Percentiles rank a stretch among this genome's conserved stretches.
These are phyloP conservation scores for Ammospiza caudacuta DNA, from an alignment of 2,113 vertebrate genomes.

Conservation along the genomic window DNA sequence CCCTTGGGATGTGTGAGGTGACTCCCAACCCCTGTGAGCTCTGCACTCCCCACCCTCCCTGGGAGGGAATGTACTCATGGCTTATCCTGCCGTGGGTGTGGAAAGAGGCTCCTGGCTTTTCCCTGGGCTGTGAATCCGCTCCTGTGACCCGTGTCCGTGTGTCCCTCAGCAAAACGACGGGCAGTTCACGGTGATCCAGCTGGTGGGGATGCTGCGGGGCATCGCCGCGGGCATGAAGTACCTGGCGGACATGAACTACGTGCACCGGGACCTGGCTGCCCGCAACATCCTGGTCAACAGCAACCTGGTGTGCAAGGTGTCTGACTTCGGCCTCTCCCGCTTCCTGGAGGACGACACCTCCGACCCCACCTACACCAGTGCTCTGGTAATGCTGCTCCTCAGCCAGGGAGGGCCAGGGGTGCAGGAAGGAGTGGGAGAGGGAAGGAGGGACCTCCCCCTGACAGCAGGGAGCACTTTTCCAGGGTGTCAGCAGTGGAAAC, in stretches of 20 bases:
- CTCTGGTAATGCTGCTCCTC: slow-evolving; percentile 80
- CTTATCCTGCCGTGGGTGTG: neutral
- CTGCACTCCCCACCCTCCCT: neutral
- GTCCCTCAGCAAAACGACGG: slow-evolving; percentile 90
- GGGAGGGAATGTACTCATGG: rapidly evolving
- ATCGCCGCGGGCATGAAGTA: slow-evolving; percentile 96
- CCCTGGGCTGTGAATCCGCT: neutral
- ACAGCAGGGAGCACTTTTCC: rapidly evolving
- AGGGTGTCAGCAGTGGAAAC: neutral
- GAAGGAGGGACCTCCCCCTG: too few relatives aligned
- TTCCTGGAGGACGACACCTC: slow-evolving; percentile 96
- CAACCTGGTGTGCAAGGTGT: slow-evolving; percentile 97
- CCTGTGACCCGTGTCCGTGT: neutral
- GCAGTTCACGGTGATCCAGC: slow-evolving; percentile 96
- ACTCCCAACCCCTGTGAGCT: neutral
- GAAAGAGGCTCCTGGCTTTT: neutral
- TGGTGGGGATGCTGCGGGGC: slow-evolving; percentile 95
- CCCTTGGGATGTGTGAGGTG: neutral
- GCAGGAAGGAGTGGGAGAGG: neutral
- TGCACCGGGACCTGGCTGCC: slow-evolving; percentile 92
- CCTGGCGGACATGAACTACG: slow-evolving; percentile 95
- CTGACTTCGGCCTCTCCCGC: slow-evolving; percentile 93
- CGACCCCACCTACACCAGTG: slow-evolving; percentile 95
- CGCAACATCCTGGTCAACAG: slow-evolving; percentile 97
- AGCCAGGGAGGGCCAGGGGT: rapidly evolving